Conservation (phyloP, 2,797 vertebrate species). For the Chaenodraco wilsoni region DNA sequence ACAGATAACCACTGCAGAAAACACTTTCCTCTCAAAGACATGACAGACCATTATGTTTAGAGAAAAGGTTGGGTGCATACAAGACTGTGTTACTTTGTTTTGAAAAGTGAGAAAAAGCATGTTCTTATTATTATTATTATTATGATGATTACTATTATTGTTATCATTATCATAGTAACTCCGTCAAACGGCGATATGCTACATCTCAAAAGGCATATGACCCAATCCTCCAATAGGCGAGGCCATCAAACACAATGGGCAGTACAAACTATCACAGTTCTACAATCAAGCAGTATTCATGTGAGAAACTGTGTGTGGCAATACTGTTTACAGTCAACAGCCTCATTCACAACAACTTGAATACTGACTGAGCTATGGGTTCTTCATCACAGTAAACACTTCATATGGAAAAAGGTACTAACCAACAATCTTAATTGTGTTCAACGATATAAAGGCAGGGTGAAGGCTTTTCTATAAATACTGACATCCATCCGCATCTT, state of each 20-base stretch:
- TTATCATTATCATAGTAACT: neutral
- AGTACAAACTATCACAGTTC: neutral
- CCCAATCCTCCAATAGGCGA: neutral
- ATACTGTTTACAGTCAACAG: constrained; percentile 2
- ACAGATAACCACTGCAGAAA: neutral
- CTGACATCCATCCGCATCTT: neutral
- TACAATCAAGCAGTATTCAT: neutral
- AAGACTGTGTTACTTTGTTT: neutral
- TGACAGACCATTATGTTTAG: neutral
- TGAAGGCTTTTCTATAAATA: neutral
- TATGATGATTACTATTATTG: neutral
- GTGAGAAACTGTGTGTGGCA: neutral
- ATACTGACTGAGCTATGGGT: neutral
- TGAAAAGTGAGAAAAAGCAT: neutral
- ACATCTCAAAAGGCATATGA: constrained; percentile 11
- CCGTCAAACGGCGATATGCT: constrained; percentile 1
- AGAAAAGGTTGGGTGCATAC: neutral
- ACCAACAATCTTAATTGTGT: neutral
- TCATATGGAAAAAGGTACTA: neutral
- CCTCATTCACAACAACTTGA: neutral
- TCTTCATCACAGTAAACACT: neutral
- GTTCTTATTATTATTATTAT: too few relatives aligned
- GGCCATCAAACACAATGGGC: neutral
- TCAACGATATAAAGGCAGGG: neutral
- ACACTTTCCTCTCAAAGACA: neutral